Conservation (phyloP, 2,797 vertebrate species). For the Thripadectes ignobilis region DNA sequence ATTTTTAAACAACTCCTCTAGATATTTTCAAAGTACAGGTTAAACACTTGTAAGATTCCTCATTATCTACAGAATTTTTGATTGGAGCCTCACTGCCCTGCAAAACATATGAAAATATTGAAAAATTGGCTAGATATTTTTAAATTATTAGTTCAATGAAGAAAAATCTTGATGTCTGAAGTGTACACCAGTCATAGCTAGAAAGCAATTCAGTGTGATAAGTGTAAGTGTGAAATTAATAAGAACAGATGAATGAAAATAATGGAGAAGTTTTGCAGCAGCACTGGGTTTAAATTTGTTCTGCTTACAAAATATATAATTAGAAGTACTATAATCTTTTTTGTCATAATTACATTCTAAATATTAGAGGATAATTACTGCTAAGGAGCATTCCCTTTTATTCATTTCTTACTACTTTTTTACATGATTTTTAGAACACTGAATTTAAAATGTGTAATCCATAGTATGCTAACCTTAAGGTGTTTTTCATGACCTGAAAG, state of each 20-base stretch:
- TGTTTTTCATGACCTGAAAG: background rate
- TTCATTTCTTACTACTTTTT: background rate
- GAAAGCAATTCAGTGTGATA: background rate
- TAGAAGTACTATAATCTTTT: background rate
- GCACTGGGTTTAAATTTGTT: background rate
- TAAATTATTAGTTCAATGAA: background rate
- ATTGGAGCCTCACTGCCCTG: background rate
- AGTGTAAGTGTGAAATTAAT: conserved; percentile 11
- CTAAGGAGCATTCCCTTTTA: background rate
- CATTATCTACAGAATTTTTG: background rate
- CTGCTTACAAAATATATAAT: background rate
- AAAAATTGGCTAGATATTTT: background rate
- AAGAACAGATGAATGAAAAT: conserved; percentile 11
- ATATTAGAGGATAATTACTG: background rate
- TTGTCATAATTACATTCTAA: background rate
- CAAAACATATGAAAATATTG: background rate
- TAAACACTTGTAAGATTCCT: background rate
- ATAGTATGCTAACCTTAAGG: background rate
- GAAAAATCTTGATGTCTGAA: background rate
- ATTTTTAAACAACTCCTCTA: background rate
- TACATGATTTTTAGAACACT: background rate
- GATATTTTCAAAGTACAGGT: background rate
- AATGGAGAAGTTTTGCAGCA: background rate
- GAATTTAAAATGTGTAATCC: background rate
- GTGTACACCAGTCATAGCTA: background rate